A percentile compares a stretch with the other conserved stretches of the same genome.
Evolutionary conservation across 2,888 invertebrate genomes (phyloP).

Genomic region (Heteromurus nitidus): DNA sequence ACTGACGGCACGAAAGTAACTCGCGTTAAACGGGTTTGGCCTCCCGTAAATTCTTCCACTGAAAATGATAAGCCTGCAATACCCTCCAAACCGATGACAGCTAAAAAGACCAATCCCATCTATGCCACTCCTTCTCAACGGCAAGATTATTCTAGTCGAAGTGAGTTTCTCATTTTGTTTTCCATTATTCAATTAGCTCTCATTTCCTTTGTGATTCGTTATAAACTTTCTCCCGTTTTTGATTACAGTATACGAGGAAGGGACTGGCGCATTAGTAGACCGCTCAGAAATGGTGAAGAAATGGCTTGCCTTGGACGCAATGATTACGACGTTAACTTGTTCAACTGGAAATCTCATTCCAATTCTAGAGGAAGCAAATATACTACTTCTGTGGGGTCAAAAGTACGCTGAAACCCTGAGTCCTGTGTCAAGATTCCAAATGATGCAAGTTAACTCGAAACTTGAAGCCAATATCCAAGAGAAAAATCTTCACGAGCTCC

Average conservation of each 20-base stretch:
- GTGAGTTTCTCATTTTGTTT: constrained; percentile 48
- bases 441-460: constrained; percentile 73
- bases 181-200: not conserved
- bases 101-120: constrained; percentile 80
- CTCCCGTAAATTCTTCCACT: constrained; percentile 75
- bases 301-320: constrained; percentile 73
- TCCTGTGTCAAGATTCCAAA: constrained; percentile 72
- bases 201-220: not conserved
- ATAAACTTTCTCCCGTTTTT: not conserved
- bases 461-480: constrained; percentile 73
- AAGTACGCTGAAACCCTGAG: constrained; percentile 72
- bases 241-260: constrained; percentile 66
- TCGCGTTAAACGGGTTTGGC: constrained; percentile 78
- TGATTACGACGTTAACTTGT: constrained; percentile 73
- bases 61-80: constrained; percentile 82
- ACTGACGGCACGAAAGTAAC: constrained; percentile 69
- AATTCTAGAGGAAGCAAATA: constrained; percentile 73
- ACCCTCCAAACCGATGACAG: constrained; percentile 81
- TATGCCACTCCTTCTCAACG: constrained; percentile 84
- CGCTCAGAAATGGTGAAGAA: constrained; percentile 73
- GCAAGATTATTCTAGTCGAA: constrained; percentile 72
- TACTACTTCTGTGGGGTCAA: constrained; percentile 73
- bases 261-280: constrained; percentile 66
- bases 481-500: constrained; percentile 72
- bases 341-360: constrained; percentile 73